A percentile compares a stretch with the other conserved stretches of the same genome.
These are phyloP conservation scores for Limnephilus marmoratus DNA, from an alignment of 2,888 invertebrate genomes.

Conservation along the genomic window DNA sequence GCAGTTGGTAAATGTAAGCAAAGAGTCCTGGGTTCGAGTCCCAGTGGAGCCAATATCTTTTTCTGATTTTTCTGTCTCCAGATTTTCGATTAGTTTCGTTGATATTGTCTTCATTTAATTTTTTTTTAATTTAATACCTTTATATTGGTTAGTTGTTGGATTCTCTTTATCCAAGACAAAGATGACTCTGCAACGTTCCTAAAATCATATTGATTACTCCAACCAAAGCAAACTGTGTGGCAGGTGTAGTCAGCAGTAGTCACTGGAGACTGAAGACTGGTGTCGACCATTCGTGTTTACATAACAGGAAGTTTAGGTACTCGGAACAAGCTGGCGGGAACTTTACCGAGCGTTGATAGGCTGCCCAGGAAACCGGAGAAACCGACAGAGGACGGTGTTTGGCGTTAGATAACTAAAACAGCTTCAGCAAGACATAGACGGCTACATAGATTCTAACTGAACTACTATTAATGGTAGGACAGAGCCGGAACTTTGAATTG, in stretches of 20 bases:
- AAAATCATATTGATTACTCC: not conserved
- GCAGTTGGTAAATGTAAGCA: too few species aligned
- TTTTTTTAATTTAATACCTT: not conserved
- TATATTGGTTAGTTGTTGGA: not conserved
- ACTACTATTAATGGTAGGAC: not conserved
- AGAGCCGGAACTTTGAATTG: not conserved
- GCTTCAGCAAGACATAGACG: not conserved
- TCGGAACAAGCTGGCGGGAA: not conserved
- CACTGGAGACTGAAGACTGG: not conserved
- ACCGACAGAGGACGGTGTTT: not conserved
- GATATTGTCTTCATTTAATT: too few species aligned
- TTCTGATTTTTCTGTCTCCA: too few species aligned
- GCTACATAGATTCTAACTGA: not conserved
- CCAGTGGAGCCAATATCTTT: too few species aligned
- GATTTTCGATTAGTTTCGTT: too few species aligned
- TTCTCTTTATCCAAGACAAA: not conserved
- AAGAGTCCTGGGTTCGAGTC: too few species aligned
- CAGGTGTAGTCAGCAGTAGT: not conserved
- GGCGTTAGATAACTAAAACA: not conserved
- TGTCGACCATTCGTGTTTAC: not conserved
- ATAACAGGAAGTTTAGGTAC: not conserved
- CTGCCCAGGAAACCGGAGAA: not conserved
- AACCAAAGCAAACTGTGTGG: not conserved
- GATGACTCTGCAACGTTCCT: not conserved
- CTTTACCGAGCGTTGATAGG: not conserved